Evolutionary conservation across 2,113 vertebrate genomes (phyloP).

Genomic region (Litocranius walleri): DNA sequence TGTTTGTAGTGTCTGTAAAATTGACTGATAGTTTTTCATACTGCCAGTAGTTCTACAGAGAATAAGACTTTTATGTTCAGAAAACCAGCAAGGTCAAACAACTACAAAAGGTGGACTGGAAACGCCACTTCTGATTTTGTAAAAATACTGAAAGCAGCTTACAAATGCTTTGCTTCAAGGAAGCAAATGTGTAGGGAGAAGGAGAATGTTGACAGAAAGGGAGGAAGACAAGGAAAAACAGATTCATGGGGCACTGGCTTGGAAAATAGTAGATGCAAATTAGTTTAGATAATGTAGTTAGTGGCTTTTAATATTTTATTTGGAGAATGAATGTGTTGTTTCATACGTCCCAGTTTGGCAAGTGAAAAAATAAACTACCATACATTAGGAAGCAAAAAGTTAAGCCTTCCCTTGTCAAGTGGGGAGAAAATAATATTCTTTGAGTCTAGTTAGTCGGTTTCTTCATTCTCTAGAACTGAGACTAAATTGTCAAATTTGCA

Average conservation of each 20-base stretch:
- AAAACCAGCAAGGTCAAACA: constrained; percentile 78
- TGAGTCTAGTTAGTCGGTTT: not conserved
- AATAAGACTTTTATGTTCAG: constrained; percentile 73
- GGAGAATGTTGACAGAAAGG: constrained; percentile 14
- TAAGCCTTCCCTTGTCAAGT: not conserved
- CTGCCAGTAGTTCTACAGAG: constrained; percentile 60
- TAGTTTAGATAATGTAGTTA: not conserved
- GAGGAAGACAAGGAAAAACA: constrained; percentile 1
- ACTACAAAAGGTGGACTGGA: constrained; percentile 66
- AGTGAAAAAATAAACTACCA: not conserved
- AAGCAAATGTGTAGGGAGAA: not conserved
- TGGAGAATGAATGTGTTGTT: not conserved
- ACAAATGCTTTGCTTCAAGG: constrained; percentile 48
- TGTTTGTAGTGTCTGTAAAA: constrained; percentile 80
- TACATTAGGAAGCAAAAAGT: not conserved
- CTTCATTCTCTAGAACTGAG: not conserved
- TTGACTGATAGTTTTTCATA: constrained; percentile 79
- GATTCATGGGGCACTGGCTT: not conserved
- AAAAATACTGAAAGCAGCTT: constrained; percentile 54
- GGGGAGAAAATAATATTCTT: not conserved
- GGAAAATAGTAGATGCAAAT: constrained; percentile 26
- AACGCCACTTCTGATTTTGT: constrained; percentile 61
- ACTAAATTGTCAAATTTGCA: constrained; percentile 18
- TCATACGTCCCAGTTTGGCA: constrained; percentile 3
- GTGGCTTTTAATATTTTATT: constrained; percentile 40